Conservation (phyloP, 2,113 vertebrate genomes). For the Peromyscus maniculatus region DNA sequence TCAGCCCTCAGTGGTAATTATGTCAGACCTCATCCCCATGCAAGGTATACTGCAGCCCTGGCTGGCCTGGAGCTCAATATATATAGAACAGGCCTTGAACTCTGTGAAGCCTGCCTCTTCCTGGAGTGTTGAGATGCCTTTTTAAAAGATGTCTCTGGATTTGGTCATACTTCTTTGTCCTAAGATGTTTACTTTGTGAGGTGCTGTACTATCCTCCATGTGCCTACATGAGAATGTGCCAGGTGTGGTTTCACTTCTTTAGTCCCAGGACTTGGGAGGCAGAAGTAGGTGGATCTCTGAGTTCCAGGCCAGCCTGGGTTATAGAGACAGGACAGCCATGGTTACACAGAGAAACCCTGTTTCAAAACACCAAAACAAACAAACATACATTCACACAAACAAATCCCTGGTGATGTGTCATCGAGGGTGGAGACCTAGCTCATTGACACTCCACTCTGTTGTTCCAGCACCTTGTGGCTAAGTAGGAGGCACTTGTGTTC, state of each 20-base stretch:
- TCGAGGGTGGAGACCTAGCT: not conserved
- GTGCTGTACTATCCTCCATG: not conserved
- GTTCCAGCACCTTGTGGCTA: not conserved
- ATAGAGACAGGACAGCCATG: not conserved
- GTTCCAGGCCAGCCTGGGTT: not conserved
- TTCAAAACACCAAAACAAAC: not conserved
- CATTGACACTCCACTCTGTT: not conserved
- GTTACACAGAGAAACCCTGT: not conserved
- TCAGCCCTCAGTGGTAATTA: not conserved
- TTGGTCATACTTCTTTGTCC: conserved; percentile 32
- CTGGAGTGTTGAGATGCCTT: not conserved
- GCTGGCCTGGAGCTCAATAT: not conserved
- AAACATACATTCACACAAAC: not conserved
- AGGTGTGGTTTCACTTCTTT: not conserved
- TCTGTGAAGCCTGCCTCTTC: not conserved
- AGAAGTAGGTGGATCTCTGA: not conserved
- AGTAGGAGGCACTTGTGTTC: conserved; percentile 51
- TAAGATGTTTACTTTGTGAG: conserved; percentile 46
- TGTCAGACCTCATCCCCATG: conserved; percentile 1
- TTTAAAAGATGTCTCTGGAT: not conserved
- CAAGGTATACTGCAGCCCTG: not conserved
- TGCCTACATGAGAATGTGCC: not conserved
- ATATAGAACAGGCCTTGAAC: not conserved
- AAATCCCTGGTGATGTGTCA: not conserved
- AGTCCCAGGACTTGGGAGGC: not conserved